Evolutionary conservation across 2,113 vertebrate genomes (phyloP).

Genomic region (Candoia aspera): DNA sequence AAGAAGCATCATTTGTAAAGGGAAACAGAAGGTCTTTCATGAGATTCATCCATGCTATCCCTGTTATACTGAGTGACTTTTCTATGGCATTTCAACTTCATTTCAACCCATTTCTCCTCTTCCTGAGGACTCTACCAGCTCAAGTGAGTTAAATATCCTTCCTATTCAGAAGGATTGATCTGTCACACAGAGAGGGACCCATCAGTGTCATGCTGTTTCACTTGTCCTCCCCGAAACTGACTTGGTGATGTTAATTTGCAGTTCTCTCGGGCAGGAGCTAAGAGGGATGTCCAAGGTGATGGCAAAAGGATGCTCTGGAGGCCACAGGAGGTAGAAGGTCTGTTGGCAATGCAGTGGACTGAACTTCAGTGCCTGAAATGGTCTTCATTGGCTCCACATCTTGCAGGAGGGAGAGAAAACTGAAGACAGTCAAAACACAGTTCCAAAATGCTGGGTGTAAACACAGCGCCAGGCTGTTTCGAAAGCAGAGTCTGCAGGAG

Average conservation of each 20-base stretch:
- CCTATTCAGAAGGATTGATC: conserved; percentile 22
- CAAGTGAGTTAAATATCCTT: conserved; percentile 34
- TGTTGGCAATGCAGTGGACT: not conserved
- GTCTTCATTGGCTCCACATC: not conserved
- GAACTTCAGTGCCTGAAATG: not conserved
- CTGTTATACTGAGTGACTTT: not conserved
- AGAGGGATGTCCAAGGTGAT: not conserved
- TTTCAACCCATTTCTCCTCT: conserved; percentile 8
- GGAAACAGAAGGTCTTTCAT: not conserved
- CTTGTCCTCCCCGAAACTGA: not conserved
- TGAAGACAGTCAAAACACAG: not conserved
- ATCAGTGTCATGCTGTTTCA: not conserved
- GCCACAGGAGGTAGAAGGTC: not conserved
- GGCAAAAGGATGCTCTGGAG: conserved; percentile 20
- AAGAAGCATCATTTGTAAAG: not conserved
- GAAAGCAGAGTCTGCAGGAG: too few species aligned
- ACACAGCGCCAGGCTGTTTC: not conserved
- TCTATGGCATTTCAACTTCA: not conserved
- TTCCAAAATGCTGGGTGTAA: not conserved
- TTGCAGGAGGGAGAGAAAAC: not conserved
- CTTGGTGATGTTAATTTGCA: not conserved
- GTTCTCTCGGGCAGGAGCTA: not conserved
- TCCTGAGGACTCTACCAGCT: conserved; percentile 40
- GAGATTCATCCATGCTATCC: not conserved
- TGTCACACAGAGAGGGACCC: not conserved